Percentiles rank a stretch among this genome's conserved stretches.
Conservation (phyloP, 2,113 vertebrate genomes). For the Apaloderma vittatum region DNA sequence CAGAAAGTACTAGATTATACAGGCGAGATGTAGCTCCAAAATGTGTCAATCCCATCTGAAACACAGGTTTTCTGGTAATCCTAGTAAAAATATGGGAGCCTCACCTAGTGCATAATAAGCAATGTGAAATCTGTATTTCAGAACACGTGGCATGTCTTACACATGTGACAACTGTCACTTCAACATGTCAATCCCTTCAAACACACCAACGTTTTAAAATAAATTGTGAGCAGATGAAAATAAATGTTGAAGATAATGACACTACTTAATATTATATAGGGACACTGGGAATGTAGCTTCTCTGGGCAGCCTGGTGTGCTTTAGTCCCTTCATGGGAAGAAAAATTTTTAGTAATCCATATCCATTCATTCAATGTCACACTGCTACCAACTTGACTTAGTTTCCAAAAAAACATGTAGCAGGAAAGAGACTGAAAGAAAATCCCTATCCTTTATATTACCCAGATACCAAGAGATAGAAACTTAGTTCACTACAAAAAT, state of each 20-base stretch:
- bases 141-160: too few species aligned
- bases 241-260: not conserved
- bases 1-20: not conserved
- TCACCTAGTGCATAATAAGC: not conserved
- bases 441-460: not conserved
- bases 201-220: not conserved
- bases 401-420: rapidly evolving
- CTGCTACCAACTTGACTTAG: not conserved
- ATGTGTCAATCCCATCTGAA: not conserved
- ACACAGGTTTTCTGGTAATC: not conserved
- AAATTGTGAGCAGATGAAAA: not conserved
- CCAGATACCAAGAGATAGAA: not conserved
- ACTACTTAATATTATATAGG: not conserved
- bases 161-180: not conserved
- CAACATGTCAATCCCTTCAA: not conserved
- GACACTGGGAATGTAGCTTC: not conserved
- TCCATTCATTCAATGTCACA: not conserved
- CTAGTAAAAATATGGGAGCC: not conserved
- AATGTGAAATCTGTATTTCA: not conserved
- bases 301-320: not conserved
- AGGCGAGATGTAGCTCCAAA: not conserved
- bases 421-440: not conserved
- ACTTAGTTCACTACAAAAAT: not conserved
- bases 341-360: not conserved
- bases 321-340: not conserved